A percentile compares a stretch with the other conserved stretches of the same genome.
phyloP scores from a whole-genome alignment of 2,888 invertebrate species.

The Alsophila aescularia region DNA sequence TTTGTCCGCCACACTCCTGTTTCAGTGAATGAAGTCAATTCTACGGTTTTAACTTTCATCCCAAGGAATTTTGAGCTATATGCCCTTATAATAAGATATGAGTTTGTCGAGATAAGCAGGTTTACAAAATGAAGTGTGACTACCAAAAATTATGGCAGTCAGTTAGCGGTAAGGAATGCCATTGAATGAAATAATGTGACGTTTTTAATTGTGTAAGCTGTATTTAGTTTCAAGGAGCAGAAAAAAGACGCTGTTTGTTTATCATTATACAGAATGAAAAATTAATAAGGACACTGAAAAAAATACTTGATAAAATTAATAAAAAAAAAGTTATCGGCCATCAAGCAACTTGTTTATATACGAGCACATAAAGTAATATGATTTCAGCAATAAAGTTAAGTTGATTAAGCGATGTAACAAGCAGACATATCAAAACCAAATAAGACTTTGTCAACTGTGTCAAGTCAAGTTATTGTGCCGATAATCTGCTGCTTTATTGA shows the following conservation, averaged over 20 bases:
- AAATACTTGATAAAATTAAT: too few species aligned
- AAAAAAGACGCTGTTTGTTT: conserved; percentile 21
- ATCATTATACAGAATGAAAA: conserved; percentile 14
- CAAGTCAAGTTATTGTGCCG: too few species aligned
- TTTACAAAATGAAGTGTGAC: conserved; percentile 44
- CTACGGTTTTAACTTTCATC: conserved; percentile 32
- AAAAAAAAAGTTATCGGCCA: too few species aligned
- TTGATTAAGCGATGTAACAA: too few species aligned
- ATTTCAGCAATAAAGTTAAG: too few species aligned
- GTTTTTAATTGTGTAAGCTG: conserved; percentile 48
- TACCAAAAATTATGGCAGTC: conserved; percentile 53
- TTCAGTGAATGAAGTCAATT: conserved; percentile 56
- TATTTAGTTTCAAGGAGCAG: conserved; percentile 31
- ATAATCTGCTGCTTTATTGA: too few species aligned
- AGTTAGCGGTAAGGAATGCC: conserved; percentile 54
- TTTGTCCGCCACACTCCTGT: conserved; percentile 64
- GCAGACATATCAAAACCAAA: too few species aligned
- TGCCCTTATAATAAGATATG: conserved; percentile 27
- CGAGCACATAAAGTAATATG: too few species aligned
- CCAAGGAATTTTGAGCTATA: conserved; percentile 40
- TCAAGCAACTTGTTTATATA: too few species aligned
- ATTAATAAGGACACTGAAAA: conserved; percentile 5
- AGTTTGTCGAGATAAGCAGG: conserved; percentile 28
- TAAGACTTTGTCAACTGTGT: too few species aligned
- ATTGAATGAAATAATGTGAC: conserved; percentile 48